Conservation (phyloP, 2,797 vertebrate genomes). For the Propithecus deckenii region DNA sequence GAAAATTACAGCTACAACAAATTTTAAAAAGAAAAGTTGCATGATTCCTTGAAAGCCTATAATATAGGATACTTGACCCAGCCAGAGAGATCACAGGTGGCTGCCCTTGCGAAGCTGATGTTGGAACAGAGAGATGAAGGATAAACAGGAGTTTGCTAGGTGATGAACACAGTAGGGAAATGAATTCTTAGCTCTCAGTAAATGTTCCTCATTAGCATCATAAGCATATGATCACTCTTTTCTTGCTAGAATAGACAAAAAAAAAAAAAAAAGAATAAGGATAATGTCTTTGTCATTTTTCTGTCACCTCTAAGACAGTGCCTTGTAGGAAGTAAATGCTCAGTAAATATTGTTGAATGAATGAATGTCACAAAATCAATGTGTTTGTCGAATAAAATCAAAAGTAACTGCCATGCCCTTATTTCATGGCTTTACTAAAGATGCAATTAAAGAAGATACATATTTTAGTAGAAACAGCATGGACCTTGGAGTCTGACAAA, state of each 20-base stretch:
- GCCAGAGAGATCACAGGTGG: not conserved
- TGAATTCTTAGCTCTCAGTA: not conserved
- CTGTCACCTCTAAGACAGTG: not conserved
- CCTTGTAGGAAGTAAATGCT: constrained; percentile 31
- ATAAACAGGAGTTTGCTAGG: not conserved
- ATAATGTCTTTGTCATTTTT: constrained; percentile 13
- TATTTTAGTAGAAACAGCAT: not conserved
- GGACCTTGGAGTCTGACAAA: not conserved
- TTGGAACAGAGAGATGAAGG: not conserved
- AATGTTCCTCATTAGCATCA: not conserved
- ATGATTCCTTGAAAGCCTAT: not conserved
- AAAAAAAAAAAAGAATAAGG: not conserved
- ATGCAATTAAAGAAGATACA: not conserved
- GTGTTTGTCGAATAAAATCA: constrained; percentile 45
- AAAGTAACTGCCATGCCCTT: not conserved
- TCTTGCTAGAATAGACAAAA: not conserved
- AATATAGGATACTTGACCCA: not conserved
- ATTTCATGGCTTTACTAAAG: not conserved
- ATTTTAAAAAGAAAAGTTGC: not conserved
- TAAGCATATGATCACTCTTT: not conserved
- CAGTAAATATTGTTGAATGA: constrained; percentile 35
- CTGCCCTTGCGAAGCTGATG: not conserved
- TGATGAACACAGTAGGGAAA: not conserved
- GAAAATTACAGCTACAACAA: not conserved
- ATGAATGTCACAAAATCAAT: constrained; percentile 30